phyloP scores from a whole-genome alignment of 2,113 vertebrate genomes.

The Odontophorus gujanensis region DNA sequence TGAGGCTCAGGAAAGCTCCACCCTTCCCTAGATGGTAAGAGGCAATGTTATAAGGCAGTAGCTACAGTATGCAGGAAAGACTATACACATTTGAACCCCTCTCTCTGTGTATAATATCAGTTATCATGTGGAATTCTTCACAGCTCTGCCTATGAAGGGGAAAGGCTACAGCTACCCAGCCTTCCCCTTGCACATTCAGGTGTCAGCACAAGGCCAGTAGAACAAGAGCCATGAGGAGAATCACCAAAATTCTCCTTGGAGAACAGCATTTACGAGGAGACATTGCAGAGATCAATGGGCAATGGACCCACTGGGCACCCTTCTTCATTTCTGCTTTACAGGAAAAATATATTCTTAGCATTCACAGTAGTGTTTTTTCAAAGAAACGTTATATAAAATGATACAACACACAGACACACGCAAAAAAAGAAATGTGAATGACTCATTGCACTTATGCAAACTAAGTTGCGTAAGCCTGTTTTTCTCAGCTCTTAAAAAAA shows the following conservation, averaged over 20 bases:
- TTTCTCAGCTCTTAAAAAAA: conserved; percentile 52
- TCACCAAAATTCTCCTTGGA: not conserved
- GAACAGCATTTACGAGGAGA: not conserved
- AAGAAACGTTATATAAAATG: conserved; percentile 50
- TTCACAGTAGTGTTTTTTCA: conserved; percentile 31
- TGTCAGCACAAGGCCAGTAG: not conserved
- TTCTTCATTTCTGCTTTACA: not conserved
- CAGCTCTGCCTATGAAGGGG: not conserved
- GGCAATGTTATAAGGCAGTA: not conserved
- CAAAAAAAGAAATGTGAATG: conserved; percentile 63
- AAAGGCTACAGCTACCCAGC: not conserved
- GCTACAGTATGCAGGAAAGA: not conserved
- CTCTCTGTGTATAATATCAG: not conserved
- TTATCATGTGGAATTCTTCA: not conserved
- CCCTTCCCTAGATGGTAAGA: not conserved
- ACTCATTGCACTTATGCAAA: conserved; percentile 73
- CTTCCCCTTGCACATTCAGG: not conserved
- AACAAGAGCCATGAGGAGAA: not conserved
- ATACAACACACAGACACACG: conserved; percentile 34
- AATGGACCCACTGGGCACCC: not conserved
- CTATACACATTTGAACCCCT: not conserved
- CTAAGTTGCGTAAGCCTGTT: conserved; percentile 69
- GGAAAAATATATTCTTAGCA: conserved; percentile 17
- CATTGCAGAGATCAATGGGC: not conserved
- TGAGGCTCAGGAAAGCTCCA: not conserved